phyloP scores from a whole-genome alignment of 2,888 invertebrate genomes.

The Panzeria rudis region DNA sequence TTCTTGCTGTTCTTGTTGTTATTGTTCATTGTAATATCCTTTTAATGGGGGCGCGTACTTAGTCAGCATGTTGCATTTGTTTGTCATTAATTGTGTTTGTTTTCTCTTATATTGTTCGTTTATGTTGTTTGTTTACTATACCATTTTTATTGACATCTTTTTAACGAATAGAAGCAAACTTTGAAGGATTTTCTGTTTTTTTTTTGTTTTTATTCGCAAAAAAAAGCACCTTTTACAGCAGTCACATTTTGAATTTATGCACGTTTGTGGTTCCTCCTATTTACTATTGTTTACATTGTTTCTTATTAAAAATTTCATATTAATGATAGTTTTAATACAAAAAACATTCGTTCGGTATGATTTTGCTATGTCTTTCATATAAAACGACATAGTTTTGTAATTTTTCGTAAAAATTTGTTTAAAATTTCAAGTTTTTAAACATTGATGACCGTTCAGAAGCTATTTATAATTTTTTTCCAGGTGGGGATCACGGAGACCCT shows the following conservation, averaged over 20 bases:
- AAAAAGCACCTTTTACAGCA: conserved; percentile 42
- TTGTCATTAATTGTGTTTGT: conserved; percentile 70
- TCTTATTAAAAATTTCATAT: conserved; percentile 26
- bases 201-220: conserved; percentile 1
- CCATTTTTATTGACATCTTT: conserved; percentile 19
- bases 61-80: conserved; percentile 72
- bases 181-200: conserved; percentile 37
- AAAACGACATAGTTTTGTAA: not conserved
- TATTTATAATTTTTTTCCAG: too few species aligned
- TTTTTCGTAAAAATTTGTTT: too few species aligned
- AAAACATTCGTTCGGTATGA: not conserved
- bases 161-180: not conserved
- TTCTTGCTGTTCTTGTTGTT: conserved; percentile 35
- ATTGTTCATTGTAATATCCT: conserved; percentile 58
- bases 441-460: too few species aligned
- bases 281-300: conserved; percentile 8
- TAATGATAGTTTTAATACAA: not conserved
- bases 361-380: not conserved
- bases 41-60: conserved; percentile 71
- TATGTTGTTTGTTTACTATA: conserved; percentile 34
- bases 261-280: conserved; percentile 25
- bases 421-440: too few species aligned
- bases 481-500: too few species aligned
- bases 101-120: conserved; percentile 47
- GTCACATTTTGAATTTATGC: conserved; percentile 39